These are phyloP conservation scores for Hypolimnas misippus DNA, from an alignment of 2,888 invertebrate genomes.

Conservation along the genomic window DNA sequence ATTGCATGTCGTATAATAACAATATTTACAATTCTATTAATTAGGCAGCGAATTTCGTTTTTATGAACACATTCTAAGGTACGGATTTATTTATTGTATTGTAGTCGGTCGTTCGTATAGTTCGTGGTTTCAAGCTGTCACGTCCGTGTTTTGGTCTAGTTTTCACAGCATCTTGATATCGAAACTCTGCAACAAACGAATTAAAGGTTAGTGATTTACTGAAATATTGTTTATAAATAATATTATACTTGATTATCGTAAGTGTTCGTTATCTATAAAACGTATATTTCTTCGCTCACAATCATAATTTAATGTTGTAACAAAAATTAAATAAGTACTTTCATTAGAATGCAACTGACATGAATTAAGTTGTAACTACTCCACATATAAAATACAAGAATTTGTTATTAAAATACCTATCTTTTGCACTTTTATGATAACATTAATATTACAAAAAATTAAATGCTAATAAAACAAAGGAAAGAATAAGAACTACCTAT, in stretches of 20 bases:
- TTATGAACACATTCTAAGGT: slow-evolving; percentile 36
- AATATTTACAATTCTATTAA: slow-evolving; percentile 23
- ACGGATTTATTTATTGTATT: slow-evolving; percentile 23
- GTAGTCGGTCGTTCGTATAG: slow-evolving; percentile 64
- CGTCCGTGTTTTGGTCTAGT: slow-evolving; percentile 35
- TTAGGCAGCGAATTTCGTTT: slow-evolving; percentile 21
- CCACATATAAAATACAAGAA: no score
- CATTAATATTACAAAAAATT: no score
- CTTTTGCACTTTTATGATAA: no score
- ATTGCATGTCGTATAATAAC: slow-evolving; percentile 12
- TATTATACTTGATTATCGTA: not conserved
- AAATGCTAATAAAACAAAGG: no score
- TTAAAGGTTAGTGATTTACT: not conserved
- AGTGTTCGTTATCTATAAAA: not conserved
- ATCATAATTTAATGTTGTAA: no score
- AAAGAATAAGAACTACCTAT: no score
- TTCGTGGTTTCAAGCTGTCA: slow-evolving; percentile 54
- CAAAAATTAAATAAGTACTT: no score
- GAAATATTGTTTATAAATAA: not conserved
- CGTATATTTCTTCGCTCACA: not conserved
- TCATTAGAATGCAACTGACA: no score
- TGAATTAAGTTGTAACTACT: no score
- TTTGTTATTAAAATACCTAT: no score
- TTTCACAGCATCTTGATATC: slow-evolving; percentile 48
- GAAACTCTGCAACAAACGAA: slow-evolving; percentile 60